Evolutionary conservation across 2,113 vertebrate genomes (phyloP), one percentile per base, ranked within the genome.

Genomic region (Hydropotes inermis): DNA sequence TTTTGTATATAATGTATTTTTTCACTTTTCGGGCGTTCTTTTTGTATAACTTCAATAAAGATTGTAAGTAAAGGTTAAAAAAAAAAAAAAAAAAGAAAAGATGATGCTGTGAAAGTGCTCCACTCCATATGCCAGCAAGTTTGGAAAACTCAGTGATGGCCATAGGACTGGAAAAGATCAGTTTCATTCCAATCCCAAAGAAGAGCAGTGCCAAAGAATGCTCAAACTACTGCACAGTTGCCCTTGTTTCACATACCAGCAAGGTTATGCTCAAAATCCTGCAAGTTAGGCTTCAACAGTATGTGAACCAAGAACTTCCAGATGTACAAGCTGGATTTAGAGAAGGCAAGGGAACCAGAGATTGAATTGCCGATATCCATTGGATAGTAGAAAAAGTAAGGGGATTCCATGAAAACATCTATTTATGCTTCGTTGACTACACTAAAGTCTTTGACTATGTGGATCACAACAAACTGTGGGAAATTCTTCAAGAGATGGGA

Each of bases 21-120:
- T 99, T 99, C 98, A 99, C 99, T 99, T 99, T 98, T 98, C 98
- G 98, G 98, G 99, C 99, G 98, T 99, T 99, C 98, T 98, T 99
- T 99, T 99, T 99, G 99, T 99, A 99, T 99, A 99, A 99, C 96
- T 98, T 99, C 98, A 99, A 99, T 99, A 99, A 99, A 99, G 99
- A 98, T 98, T 99, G 98, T 99, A 99, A 99, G 99, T 99, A 99
- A 98, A 99, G 90, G 33, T 7, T 94, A n/a, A n/a, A n/a, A n/a
- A n/a, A n/a, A n/a, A n/a, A n/a, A n/a, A n/a, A n/a, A n/a, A n/a
- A n/a, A n/a, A n/a, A n/a, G n/a, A n/a, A n/a, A n/a, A n/a, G n/a
- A n/a, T n/a, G n/a, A n/a, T n/a, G n/a, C n/a, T n/a, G n/a, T n/a
- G n/a, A 43, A 76, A 76, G 6, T 27, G 6, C 39, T 76, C 23